A percentile compares a stretch with the other conserved stretches of the same genome.
Conservation (phyloP, 2,888 invertebrate species). For the Coelinius sp. region DNA sequence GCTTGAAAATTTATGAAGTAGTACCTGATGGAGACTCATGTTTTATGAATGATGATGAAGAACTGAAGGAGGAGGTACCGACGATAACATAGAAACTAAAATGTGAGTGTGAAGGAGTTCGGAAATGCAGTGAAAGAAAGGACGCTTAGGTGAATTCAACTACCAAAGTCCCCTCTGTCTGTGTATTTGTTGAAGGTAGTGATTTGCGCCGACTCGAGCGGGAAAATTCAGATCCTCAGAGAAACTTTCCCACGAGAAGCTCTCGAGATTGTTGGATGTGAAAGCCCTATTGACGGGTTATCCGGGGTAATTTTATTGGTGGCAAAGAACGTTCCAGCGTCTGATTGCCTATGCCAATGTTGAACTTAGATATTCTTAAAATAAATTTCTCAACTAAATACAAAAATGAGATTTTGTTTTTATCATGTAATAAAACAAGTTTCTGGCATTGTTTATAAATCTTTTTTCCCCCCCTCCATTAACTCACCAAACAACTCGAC, state of each 20-base stretch:
- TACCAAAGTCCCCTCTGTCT: constrained; percentile 3
- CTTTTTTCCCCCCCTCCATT: background rate
- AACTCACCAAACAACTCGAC: too few relatives aligned
- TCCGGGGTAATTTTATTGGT: constrained; percentile 55
- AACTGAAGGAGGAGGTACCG: constrained; percentile 15
- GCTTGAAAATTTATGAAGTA: constrained; percentile 62
- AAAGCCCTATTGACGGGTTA: constrained; percentile 44
- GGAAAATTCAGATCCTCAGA: constrained; percentile 47
- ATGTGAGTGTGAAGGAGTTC: constrained; percentile 15
- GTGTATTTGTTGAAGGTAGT: constrained; percentile 14
- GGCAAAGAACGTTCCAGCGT: constrained; percentile 40
- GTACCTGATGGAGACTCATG: constrained; percentile 62
- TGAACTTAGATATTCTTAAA: too few relatives aligned
- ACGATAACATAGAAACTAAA: constrained; percentile 18
- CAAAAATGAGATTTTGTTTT: background rate
- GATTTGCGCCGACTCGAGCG: constrained; percentile 45
- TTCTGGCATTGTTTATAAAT: background rate
- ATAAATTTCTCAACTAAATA: too few relatives aligned
- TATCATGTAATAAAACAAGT: background rate
- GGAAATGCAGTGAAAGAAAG: constrained; percentile 14
- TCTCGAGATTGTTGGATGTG: constrained; percentile 38
- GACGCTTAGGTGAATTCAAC: constrained; percentile 13
- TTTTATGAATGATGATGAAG: constrained; percentile 62
- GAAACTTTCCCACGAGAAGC: constrained; percentile 37
- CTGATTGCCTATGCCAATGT: background rate